Conservation (phyloP, 2,888 invertebrate genomes). For the Torymus auratus region DNA sequence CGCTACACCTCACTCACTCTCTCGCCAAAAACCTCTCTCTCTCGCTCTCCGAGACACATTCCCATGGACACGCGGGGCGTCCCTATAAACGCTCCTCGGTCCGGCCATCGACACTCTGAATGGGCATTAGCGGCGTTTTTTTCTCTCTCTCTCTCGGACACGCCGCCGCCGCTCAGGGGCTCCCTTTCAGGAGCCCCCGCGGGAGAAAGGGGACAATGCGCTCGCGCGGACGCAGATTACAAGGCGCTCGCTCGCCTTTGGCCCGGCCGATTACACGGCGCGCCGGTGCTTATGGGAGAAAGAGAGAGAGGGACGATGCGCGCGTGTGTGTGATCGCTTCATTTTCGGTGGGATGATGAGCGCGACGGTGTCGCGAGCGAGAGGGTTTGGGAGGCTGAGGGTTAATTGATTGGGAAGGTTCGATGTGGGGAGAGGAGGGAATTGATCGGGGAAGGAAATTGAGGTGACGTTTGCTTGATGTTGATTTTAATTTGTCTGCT, state of each 20-base stretch:
- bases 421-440: too few relatives aligned
- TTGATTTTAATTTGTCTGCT: too few relatives aligned
- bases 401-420: too few relatives aligned
- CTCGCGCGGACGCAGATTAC: slow-evolving; percentile 65
- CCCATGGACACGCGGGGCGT: slow-evolving; percentile 12
- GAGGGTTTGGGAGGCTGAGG: too few relatives aligned
- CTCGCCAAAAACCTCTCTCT: too few relatives aligned
- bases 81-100: too few relatives aligned
- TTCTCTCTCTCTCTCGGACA: neutral
- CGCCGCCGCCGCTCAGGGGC: slow-evolving; percentile 16
- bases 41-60: neutral
- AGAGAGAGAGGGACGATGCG: slow-evolving; percentile 20
- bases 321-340: slow-evolving; percentile 39
- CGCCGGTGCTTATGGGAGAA: neutral
- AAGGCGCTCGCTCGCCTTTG: slow-evolving; percentile 67
- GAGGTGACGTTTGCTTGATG: too few relatives aligned
- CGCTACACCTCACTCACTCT: too few relatives aligned
- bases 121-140: neutral
- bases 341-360: slow-evolving; percentile 39
- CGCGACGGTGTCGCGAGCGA: slow-evolving; percentile 12
- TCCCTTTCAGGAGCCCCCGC: slow-evolving; percentile 61
- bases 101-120: slow-evolving; percentile 14
- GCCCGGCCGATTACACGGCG: slow-evolving; percentile 68
- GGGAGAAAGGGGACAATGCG: slow-evolving; percentile 60
- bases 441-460: too few relatives aligned